These are phyloP conservation scores for Rhinoptilus africanus DNA, from an alignment of 2,113 vertebrate genomes.

Conservation along the genomic window DNA sequence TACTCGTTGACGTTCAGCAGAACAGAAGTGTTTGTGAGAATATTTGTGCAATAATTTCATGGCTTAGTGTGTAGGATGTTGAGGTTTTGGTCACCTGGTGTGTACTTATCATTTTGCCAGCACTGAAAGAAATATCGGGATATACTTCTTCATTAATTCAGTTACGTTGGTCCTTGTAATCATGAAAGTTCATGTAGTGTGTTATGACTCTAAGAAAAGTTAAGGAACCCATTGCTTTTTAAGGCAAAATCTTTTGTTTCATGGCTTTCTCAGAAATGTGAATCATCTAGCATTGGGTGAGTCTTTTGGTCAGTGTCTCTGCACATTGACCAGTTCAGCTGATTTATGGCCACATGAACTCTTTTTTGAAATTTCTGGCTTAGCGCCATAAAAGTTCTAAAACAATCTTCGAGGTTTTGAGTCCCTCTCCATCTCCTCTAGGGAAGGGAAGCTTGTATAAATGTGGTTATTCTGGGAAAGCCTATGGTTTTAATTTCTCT, in stretches of 20 bases:
- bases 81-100: neutral
- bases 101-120: neutral
- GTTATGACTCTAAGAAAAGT: neutral
- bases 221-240: neutral
- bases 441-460: neutral
- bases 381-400: neutral
- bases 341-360: neutral
- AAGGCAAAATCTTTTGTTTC: neutral
- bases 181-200: neutral
- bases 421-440: neutral
- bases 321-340: neutral
- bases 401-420: neutral
- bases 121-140: neutral
- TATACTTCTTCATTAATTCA: neutral
- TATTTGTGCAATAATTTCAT: neutral
- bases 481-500: neutral
- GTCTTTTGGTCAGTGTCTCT: neutral
- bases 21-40: neutral
- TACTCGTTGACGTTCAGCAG: neutral
- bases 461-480: slow-evolving; percentile 7
- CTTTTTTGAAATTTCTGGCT: neutral
- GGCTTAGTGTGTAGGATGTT: neutral
- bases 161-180: neutral
- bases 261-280: neutral
- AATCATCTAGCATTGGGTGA: neutral